Base-by-base conservation (phyloP, 37 sponge, comb jelly and placozoan genomes). In the Haliclona indistincta region DNA sequence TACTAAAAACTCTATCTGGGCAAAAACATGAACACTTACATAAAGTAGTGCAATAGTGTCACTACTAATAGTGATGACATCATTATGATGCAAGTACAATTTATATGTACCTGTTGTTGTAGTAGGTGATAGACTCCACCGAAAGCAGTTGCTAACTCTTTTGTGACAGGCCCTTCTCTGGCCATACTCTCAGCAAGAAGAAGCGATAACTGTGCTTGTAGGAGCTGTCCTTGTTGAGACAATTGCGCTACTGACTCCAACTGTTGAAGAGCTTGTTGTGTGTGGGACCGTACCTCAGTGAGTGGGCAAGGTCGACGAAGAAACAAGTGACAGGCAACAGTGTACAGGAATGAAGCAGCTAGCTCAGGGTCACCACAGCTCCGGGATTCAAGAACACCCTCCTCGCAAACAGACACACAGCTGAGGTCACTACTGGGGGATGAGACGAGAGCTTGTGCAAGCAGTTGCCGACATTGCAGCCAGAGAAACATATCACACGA, bases 111-210 rank as follows among this genome's bases (percentile, higher is more conserved):
- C 68, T 82, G 83, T 67, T 74, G 54, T 42, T 56, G 41, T 4
- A 82, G 45, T 56, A 39, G 54, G 17, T 1, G 13, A 0, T 13
- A 33, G 20, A 82, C 68, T 25, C 83, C 76, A 36, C 35, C 15
- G 28, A 68, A 82, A 0, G 74, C 76, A 10, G 33, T 4, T 0
- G 52, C 54, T 65, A 81, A 73, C 43, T 81, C 73, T 7, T 29
- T 49, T 20, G 38, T 20, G 0, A 43, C 47, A 32, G 37, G 8
- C n/a, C 22, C 19, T 23, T 2, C 25, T 38, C 11, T 29, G 7
- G n/a, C n/a, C n/a, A n/a, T n/a, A n/a, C n/a, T n/a, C 29, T 82
- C 83, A 36, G 76, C 56, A 2, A 82, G 60, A n/a, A 82, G 75
- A 17, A 82, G 67, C 4, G 83, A 68, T 13, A 39, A 43, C 49